phyloP scores from a whole-genome alignment of 2,888 invertebrate species.

The Drosophila nigricruria region DNA sequence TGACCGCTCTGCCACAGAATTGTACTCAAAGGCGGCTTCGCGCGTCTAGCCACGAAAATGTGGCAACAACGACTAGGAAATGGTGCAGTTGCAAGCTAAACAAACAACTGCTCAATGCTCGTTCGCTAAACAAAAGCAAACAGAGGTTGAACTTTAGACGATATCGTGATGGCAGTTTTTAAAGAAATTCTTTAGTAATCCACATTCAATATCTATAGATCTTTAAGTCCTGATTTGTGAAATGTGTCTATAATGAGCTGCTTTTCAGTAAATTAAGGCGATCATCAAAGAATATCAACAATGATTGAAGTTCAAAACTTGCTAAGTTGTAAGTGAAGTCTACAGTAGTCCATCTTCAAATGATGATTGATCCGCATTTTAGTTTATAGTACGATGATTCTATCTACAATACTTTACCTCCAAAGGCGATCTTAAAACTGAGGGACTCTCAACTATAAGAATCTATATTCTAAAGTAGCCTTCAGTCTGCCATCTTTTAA shows the following conservation, averaged over 20 bases:
- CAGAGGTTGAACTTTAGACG: background rate
- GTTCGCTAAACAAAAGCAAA: background rate
- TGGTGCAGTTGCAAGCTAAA: background rate
- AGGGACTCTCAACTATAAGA: background rate
- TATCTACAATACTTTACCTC: too few relatives aligned
- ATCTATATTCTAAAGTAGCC: too few relatives aligned
- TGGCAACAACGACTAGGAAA: slow-evolving; percentile 15
- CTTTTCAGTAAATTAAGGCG: background rate
- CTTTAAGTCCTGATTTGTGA: background rate
- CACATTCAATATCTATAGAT: background rate
- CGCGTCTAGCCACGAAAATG: slow-evolving; percentile 49
- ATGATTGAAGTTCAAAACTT: background rate
- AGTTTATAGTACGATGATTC: too few relatives aligned
- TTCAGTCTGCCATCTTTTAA: too few relatives aligned
- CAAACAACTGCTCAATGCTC: background rate
- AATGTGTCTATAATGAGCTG: background rate
- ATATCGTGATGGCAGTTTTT: too few relatives aligned
- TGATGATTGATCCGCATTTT: too few relatives aligned
- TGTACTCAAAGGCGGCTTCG: slow-evolving; percentile 50
- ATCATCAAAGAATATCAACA: background rate
- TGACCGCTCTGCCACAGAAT: slow-evolving; percentile 73
- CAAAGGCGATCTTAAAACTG: background rate
- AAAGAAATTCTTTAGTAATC: background rate
- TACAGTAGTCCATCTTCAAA: too few relatives aligned
- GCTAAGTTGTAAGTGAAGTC: too few relatives aligned